These are phyloP conservation scores for Parapristionchus giblindavisi DNA, from an alignment of 2,888 invertebrate genomes.

Conservation along the genomic window DNA sequence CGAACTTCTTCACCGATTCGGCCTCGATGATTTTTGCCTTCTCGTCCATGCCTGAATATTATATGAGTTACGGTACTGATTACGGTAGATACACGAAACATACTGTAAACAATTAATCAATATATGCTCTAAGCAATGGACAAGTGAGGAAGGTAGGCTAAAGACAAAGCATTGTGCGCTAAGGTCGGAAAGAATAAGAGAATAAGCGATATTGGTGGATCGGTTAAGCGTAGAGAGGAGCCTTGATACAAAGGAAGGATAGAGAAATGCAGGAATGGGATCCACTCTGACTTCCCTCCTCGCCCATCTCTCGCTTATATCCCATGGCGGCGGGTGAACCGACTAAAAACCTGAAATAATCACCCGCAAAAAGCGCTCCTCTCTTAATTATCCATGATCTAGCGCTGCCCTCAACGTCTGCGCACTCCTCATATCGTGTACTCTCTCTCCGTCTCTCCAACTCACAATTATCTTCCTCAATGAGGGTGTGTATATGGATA, in stretches of 20 bases:
- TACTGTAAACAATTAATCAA: no score
- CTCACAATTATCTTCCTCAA: background rate
- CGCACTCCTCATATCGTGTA: background rate
- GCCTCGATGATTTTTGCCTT: slow-evolving; percentile 54
- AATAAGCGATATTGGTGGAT: background rate
- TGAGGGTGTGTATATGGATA: no score
- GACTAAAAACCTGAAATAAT: slow-evolving; percentile 36
- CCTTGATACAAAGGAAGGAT: background rate
- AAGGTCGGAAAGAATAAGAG: background rate
- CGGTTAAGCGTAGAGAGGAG: background rate
- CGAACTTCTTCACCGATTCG: slow-evolving; percentile 63
- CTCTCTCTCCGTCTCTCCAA: background rate
- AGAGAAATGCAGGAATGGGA: slow-evolving; percentile 4
- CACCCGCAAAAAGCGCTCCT: slow-evolving; percentile 6
- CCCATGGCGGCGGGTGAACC: slow-evolving; percentile 15
- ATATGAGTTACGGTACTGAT: no score
- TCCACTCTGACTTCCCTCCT: slow-evolving; percentile 12
- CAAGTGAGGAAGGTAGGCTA: no score
- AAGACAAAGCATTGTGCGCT: no score
- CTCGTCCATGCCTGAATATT: slow-evolving; percentile 38
- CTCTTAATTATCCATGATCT: background rate
- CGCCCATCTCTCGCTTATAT: slow-evolving; percentile 24
- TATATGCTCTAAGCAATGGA: no score
- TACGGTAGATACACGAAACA: no score
- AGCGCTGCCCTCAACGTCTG: background rate